These are phyloP conservation scores for Naja naja DNA, from an alignment of 2,113 vertebrate species.

Conservation along the genomic window DNA sequence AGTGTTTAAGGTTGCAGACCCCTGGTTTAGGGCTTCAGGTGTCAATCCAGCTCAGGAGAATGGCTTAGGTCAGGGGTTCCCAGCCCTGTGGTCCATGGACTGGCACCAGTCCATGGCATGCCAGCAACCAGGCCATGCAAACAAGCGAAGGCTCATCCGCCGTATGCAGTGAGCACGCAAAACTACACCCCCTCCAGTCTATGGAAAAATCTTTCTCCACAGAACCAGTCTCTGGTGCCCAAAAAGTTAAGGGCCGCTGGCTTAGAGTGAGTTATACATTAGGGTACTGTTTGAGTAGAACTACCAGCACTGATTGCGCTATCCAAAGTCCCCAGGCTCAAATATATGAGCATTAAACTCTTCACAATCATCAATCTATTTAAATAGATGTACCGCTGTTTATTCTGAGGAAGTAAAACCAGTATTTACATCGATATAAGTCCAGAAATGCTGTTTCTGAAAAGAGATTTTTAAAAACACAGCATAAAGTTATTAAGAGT, in stretches of 20 bases:
- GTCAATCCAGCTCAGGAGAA: not conserved
- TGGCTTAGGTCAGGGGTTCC: not conserved
- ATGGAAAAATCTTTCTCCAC: too few species aligned
- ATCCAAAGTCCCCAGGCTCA: not conserved
- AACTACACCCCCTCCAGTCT: accelerated
- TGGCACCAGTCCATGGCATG: too few species aligned
- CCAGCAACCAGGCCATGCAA: too few species aligned
- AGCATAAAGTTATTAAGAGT: not conserved
- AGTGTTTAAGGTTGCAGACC: too few species aligned
- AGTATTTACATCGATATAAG: not conserved
- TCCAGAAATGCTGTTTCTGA: not conserved
- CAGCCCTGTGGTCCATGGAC: too few species aligned
- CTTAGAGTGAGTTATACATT: not conserved
- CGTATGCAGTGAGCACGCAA: too few species aligned
- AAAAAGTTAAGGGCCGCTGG: not conserved
- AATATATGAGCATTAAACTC: not conserved
- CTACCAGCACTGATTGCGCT: not conserved
- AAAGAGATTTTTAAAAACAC: not conserved
- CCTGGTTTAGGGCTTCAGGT: not conserved
- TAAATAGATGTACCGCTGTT: too few species aligned
- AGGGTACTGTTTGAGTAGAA: not conserved
- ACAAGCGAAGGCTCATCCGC: too few species aligned
- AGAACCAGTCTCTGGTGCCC: too few species aligned
- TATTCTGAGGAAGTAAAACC: not conserved
- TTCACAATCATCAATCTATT: not conserved